phyloP scores from a whole-genome alignment of 2,113 vertebrate genomes.

The Callorhinus ursinus region DNA sequence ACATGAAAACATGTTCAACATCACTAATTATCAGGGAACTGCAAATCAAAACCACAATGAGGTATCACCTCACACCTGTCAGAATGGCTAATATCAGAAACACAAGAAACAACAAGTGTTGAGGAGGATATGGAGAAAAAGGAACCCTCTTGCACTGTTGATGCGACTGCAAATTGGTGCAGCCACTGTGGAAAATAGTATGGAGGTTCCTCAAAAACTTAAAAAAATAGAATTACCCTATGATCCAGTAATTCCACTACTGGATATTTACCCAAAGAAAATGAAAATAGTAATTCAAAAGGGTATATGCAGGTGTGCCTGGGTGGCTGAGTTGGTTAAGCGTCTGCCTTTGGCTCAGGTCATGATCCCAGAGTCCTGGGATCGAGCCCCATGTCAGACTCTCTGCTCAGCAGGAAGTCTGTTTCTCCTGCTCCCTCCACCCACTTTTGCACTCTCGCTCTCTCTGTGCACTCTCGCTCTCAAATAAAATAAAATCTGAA shows the following conservation, averaged over 20 bases:
- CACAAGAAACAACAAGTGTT: background rate
- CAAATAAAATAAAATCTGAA: background rate
- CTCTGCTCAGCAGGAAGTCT: background rate
- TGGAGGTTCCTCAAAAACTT: background rate
- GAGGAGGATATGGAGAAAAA: background rate
- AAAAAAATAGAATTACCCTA: background rate
- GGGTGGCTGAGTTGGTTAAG: background rate
- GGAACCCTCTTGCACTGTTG: background rate
- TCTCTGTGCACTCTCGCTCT: background rate
- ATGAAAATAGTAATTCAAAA: background rate
- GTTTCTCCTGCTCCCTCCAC: background rate
- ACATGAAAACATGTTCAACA: background rate
- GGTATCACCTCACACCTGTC: background rate
- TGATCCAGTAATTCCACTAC: background rate
- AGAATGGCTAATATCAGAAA: background rate
- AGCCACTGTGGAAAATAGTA: background rate
- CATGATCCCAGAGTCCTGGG: too few species aligned
- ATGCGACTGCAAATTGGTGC: background rate
- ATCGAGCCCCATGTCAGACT: too few species aligned
- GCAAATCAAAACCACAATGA: background rate
- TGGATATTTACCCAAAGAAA: background rate
- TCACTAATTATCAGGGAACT: background rate
- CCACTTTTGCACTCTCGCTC: background rate
- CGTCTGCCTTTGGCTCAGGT: background rate
- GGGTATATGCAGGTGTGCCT: background rate